phyloP scores from a whole-genome alignment of 1,140 invertebrate species.

The Spodoptera litura region DNA sequence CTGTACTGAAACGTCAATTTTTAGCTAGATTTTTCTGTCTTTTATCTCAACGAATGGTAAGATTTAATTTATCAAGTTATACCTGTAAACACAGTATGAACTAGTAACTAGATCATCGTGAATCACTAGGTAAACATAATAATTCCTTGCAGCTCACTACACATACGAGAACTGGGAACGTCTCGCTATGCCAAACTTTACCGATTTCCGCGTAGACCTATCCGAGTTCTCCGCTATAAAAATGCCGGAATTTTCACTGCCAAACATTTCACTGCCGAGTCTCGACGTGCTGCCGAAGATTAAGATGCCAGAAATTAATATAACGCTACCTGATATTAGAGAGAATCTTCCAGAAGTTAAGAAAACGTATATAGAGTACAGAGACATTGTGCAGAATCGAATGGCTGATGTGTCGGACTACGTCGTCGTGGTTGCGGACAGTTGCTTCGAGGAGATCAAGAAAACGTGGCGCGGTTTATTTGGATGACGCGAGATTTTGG shows the following conservation, averaged over 20 bases:
- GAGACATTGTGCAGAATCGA: conserved; percentile 76
- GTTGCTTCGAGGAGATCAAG: conserved; percentile 76
- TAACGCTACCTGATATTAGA: conserved; percentile 71
- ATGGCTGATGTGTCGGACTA: conserved; percentile 77
- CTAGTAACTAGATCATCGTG: background rate
- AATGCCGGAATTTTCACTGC: conserved; percentile 66
- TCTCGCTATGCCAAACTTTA: conserved; percentile 77
- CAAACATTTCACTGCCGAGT: conserved; percentile 68
- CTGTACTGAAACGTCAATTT: background rate
- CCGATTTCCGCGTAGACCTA: conserved; percentile 75
- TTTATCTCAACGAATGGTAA: no score
- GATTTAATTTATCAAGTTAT: no score
- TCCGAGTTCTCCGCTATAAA: conserved; percentile 65
- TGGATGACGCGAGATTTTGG: conserved; percentile 58
- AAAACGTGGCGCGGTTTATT: conserved; percentile 73
- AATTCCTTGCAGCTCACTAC: conserved; percentile 82
- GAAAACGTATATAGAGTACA: conserved; percentile 78
- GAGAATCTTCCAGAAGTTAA: conserved; percentile 70
- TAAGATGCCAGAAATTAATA: conserved; percentile 73
- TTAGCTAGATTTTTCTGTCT: no score
- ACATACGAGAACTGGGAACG: conserved; percentile 82
- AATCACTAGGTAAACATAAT: conserved; percentile 28
- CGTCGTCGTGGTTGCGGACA: conserved; percentile 70
- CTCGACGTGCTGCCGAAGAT: conserved; percentile 55
- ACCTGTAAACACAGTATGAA: no score